Evolutionary conservation across 2,888 invertebrate species (phyloP).

Genomic region (Miltochrista miniata): DNA sequence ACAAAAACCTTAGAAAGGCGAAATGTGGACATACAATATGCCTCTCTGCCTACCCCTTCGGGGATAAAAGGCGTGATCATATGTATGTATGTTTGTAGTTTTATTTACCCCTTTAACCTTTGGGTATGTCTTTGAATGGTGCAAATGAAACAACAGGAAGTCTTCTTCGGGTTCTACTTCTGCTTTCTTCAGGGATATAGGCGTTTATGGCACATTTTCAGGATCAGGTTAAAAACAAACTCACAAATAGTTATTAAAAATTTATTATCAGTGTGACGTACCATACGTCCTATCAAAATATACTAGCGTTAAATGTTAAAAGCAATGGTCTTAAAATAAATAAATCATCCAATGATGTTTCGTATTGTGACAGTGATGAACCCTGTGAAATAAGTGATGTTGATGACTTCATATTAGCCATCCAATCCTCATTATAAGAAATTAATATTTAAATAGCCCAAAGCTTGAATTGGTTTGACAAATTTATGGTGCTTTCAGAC

Average conservation of each 20-base stretch:
- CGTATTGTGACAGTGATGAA: constrained; percentile 32
- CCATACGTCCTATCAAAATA: constrained; percentile 57
- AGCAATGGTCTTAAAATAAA: constrained; percentile 61
- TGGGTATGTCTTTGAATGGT: too few relatives aligned
- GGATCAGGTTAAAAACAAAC: constrained; percentile 29
- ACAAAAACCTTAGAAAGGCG: too few relatives aligned
- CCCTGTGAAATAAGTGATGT: constrained; percentile 19
- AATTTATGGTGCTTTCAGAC: constrained; percentile 5
- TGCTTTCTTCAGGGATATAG: too few relatives aligned
- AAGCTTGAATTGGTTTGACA: constrained; percentile 20
- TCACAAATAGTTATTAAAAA: constrained; percentile 49
- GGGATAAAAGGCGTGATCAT: too few relatives aligned
- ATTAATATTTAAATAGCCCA: constrained; percentile 21
- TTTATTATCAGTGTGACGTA: constrained; percentile 55
- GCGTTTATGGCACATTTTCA: too few relatives aligned
- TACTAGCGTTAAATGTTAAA: constrained; percentile 65
- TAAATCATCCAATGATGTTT: constrained; percentile 35
- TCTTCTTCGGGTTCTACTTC: too few relatives aligned
- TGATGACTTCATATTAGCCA: neutral
- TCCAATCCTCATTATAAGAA: constrained; percentile 2
- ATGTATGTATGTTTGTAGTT: too few relatives aligned
- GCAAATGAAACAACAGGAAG: too few relatives aligned
- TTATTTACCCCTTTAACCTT: too few relatives aligned
- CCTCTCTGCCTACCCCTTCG: too few relatives aligned
- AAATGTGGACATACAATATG: too few relatives aligned